Evolutionary conservation across 2,888 invertebrate genomes (phyloP).

Genomic region (Perizoma affinitatum): DNA sequence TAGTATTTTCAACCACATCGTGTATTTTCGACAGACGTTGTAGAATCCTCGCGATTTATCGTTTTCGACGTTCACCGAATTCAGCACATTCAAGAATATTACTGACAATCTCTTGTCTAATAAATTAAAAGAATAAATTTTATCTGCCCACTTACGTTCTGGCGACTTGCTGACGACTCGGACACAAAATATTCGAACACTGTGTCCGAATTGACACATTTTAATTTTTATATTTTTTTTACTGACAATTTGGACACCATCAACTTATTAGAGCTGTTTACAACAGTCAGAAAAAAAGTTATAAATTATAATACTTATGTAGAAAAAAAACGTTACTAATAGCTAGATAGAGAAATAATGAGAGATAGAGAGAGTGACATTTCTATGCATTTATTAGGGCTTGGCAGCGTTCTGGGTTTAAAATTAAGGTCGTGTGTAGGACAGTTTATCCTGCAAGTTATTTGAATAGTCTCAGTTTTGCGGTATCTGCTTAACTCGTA

Average conservation of each 20-base stretch:
- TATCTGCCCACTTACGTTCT: constrained; percentile 52
- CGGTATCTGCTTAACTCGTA: constrained; percentile 71
- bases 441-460: constrained; percentile 48
- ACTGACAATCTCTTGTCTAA: constrained; percentile 75
- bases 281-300: too few relatives aligned
- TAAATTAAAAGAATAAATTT: constrained; percentile 71
- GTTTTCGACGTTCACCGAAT: constrained; percentile 70
- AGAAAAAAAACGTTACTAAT: too few relatives aligned
- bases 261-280: too few relatives aligned
- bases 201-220: too few relatives aligned
- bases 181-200: too few relatives aligned
- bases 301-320: too few relatives aligned
- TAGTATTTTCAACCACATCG: constrained; percentile 40
- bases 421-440: constrained; percentile 36
- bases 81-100: constrained; percentile 73
- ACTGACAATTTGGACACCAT: too few relatives aligned
- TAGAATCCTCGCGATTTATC: constrained; percentile 73
- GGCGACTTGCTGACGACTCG: too few relatives aligned
- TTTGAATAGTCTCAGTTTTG: constrained; percentile 72
- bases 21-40: constrained; percentile 70
- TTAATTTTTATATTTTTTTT: too few relatives aligned
- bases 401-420: constrained; percentile 38
- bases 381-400: too few relatives aligned
- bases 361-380: too few relatives aligned
- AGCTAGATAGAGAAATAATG: too few relatives aligned